Base-by-base conservation (phyloP, 2,113 vertebrate genomes). In the Myrmecophaga tridactyla region DNA sequence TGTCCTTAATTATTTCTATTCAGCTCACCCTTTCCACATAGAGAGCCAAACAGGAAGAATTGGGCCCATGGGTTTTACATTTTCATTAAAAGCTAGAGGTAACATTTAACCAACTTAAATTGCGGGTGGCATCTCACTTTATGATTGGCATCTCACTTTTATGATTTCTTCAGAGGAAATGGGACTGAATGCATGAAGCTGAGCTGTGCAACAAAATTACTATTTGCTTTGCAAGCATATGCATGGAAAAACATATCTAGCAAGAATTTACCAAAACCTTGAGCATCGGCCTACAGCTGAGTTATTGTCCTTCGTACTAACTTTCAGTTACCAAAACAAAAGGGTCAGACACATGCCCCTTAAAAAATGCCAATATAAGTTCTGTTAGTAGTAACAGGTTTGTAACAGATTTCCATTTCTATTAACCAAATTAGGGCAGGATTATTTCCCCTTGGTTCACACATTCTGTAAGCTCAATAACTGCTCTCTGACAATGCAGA, bases 71-170 rank as follows among this genome's bases (percentile, higher is more conserved):
- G 91, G 97, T 60, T 96, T 97, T 91, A 84, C 65, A 34, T 93
- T 96, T 95, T 95, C 89, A 93, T 97, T 97, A 96, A 96, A 96
- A 96, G 46, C 86, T 60, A 91, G 84, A 41, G 72, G 96, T 95
- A 87, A 96, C 70, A 15, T 93, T 93, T 63, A 96, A 77, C 63
- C 25, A 25, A 63, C 78, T 43, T 91, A 86, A 94, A 84, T 53
- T 94, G 93, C 78, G 82, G 94, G 96, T 88, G 86, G 94, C 91
- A 97, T 90, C 82, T 96, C 90, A 53, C 86, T 70, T 78, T 56
- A 34, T 60, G 92, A 87, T 70, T 88, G 86, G 94, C 91, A 97
- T 90, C 82, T 96, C 90, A 53, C 86, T 70, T 78, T 56, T n/a
- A 34, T 60, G 92, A 87, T 70, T 87, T 90, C 88, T 95, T 94